Evolutionary conservation across 2,797 vertebrate species (phyloP), one percentile per base, ranked within the genome.

Genomic region (Scolopax rusticola): DNA sequence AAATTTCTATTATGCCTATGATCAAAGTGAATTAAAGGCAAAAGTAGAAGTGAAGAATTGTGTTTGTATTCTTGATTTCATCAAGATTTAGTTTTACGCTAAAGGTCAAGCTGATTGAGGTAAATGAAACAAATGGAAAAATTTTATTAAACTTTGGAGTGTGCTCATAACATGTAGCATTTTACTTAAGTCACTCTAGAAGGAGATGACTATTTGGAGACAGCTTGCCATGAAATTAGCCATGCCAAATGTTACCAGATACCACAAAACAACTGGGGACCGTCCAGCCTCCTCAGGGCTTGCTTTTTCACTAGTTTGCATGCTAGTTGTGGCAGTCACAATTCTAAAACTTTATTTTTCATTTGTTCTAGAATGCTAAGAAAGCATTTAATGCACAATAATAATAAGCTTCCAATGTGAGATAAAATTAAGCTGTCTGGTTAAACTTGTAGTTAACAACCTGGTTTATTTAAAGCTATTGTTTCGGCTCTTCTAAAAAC

Each of bases 381-480:
- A 81, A 61, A 80, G 54, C 5, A 78, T 57, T 77, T 73, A 50
- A 80, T 47, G 8, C 18, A 8, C 38, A 65, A 65, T 48, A 92
- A 92, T 56, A 85, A 59, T 15, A 90, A 82, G 14, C 54, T 85
- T 83, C n/a, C 30, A 64, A 16, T 1, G 5, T 79, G 47, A 75
- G 32, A 83, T 53, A 68, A 86, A 94, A 92, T 92, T 73, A 93
- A 67, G 40, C 33, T 86, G 70, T 83, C 84, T 86, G n/a, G 36
- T 84, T 91, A 75, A 90, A 81, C 36, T 76, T 84, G 18, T 30
- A 40, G 47, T 73, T 92, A 88, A 89, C 47, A 69, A 89, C 32
- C 38, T 69, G 27, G 36, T 84, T 84, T 90, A 87, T 85, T 87
- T 80, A 87, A 93, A 87, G 57, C 30, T 73, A 33, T 43, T 87